Conservation (phyloP, 1,140 invertebrate species). For the Macrocentrus cingulum region DNA sequence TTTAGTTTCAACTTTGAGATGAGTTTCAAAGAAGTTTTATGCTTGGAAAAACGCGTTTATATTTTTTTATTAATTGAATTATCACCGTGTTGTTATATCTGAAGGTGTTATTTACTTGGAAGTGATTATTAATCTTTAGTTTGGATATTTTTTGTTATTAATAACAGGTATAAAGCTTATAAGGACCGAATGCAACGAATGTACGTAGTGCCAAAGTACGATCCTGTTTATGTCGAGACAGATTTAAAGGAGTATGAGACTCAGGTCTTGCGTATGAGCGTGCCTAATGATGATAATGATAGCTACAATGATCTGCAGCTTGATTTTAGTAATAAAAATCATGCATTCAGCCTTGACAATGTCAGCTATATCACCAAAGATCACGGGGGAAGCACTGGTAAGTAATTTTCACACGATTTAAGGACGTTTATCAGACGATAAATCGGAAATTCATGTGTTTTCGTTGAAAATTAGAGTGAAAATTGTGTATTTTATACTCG, state of each 20-base stretch:
- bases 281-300: slow-evolving; percentile 76
- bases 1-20: too few relatives aligned
- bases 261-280: slow-evolving; percentile 87
- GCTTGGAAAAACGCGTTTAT: too few relatives aligned
- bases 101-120: too few relatives aligned
- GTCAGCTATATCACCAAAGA: slow-evolving; percentile 85
- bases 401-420: slow-evolving; percentile 21
- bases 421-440: too few relatives aligned
- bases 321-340: slow-evolving; percentile 85
- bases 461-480: too few relatives aligned
- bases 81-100: too few relatives aligned
- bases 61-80: too few relatives aligned
- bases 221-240: slow-evolving; percentile 76
- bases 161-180: slow-evolving; percentile 72
- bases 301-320: slow-evolving; percentile 76
- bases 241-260: slow-evolving; percentile 84
- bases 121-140: not conserved
- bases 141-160: not conserved
- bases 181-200: slow-evolving; percentile 74
- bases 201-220: slow-evolving; percentile 75
- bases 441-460: too few relatives aligned
- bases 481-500: too few relatives aligned
- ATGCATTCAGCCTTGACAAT: slow-evolving; percentile 81
- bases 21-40: too few relatives aligned
- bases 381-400: slow-evolving; percentile 63